Evolutionary conservation across 2,888 invertebrate genomes (phyloP), one percentile per base, ranked within the genome.

Genomic region (Trissoscelio sp.): DNA sequence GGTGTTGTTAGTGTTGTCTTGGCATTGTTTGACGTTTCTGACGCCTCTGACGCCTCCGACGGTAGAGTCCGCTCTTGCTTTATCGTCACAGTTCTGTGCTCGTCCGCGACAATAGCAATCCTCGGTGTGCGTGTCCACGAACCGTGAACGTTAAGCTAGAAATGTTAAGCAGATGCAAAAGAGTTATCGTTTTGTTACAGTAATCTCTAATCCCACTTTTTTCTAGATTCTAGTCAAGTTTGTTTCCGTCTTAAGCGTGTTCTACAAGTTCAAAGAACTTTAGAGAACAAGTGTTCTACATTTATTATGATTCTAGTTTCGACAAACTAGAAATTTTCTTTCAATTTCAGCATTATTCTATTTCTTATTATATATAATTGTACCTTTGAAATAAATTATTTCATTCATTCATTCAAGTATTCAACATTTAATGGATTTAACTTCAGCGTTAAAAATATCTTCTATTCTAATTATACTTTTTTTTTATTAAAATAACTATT

Each of bases 151-250:
- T 28, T 51, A 53, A 60, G 77, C 57, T 64, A 46, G 58, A 62
- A 73, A 73, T 60, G 58, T 24, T 79, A 73, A 79, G 67, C 72
- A 79, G 67, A 79, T 73, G 79, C 79, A 66, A 79, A 79, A 58
- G 58, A 79, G 67, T 66, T 57, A 72, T 72, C 64, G 78, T 64
- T 78, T 78, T 64, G 64, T 75, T 75, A 53, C 67, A 18, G 60
- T 31, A 67, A 67, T 67, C 67, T 60, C 34, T 34, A 62, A 46
- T 60, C 60, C 77, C 48, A 20, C 39, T 55, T 58, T 44, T 58
- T 48, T 66, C 24, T 18, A n/a, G 39, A 37, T 12, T 42, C 14
- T 24, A 58, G 7, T 46, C 39, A 39, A 39, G 12, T n/a, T 46
- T 28, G 46, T 48, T 66, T 55, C 53, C 55, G 20, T 28, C 16